phyloP scores from a whole-genome alignment of 2,888 invertebrate genomes.

The Stenolophus ochropezus region DNA sequence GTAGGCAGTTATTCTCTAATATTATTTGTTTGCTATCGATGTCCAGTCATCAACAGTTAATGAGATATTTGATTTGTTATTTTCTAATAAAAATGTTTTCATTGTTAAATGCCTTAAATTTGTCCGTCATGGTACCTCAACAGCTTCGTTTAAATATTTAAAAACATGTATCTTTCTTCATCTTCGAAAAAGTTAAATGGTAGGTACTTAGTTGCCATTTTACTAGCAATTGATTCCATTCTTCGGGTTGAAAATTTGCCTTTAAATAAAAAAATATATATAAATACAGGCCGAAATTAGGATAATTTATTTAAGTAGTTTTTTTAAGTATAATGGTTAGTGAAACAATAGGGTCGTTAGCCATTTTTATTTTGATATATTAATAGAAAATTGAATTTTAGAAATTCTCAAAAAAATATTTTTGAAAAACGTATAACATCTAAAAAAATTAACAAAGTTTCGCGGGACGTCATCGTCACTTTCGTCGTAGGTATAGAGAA shows the following conservation, averaged over 20 bases:
- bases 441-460: no score
- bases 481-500: no score
- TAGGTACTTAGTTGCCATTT: neutral
- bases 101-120: neutral
- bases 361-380: no score
- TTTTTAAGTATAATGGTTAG: no score
- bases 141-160: neutral
- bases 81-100: neutral
- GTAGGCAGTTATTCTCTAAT: slow-evolving; percentile 58
- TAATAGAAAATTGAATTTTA: no score
- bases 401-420: no score
- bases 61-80: neutral
- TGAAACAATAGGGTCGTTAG: no score
- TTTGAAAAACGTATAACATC: no score
- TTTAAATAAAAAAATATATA: neutral
- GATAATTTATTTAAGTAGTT: no score
- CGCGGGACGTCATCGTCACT: no score
- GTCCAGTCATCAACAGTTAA: slow-evolving; percentile 61
- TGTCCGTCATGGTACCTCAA: neutral
- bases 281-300: neutral
- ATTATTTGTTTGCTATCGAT: slow-evolving; percentile 19
- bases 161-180: neutral
- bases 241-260: neutral
- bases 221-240: neutral
- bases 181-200: neutral